phyloP scores from a whole-genome alignment of 2,888 invertebrate genomes.

The Margaritifera margaritifera region DNA sequence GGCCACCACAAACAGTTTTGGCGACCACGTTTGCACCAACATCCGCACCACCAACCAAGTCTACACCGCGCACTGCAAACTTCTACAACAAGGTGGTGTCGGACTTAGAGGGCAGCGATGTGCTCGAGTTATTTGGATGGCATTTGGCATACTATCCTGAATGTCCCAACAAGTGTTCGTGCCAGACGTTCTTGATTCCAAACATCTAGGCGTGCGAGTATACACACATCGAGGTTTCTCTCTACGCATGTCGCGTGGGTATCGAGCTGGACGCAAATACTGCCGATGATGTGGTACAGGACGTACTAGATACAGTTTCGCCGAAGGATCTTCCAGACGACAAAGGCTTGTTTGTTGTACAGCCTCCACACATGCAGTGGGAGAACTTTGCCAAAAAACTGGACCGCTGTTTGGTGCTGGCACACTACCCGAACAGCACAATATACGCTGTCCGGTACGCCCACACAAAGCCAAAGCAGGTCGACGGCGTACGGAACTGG shows the following conservation, averaged over 20 bases:
- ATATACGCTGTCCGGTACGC: conserved; percentile 1
- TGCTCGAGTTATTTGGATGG: neutral
- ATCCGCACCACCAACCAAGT: conserved; percentile 1
- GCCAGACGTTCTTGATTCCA: neutral
- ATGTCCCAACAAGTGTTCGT: neutral
- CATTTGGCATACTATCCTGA: conserved; percentile 4
- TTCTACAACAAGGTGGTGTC: conserved; percentile 11
- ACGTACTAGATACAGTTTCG: neutral
- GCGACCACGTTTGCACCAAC: conserved; percentile 5
- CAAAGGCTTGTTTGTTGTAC: neutral
- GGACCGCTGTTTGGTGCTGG: too few species aligned
- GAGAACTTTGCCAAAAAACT: too few species aligned
- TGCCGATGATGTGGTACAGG: conserved; percentile 1
- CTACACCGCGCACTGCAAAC: conserved; percentile 1
- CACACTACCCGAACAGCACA: neutral
- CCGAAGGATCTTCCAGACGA: neutral
- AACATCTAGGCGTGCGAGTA: neutral
- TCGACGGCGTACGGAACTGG: too few species aligned
- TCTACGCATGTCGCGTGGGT: neutral
- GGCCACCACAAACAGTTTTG: conserved; percentile 3
- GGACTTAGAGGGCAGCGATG: conserved; percentile 7
- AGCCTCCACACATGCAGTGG: neutral
- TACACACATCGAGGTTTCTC: neutral
- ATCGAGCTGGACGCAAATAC: neutral
- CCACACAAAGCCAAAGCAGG: neutral